Percentiles rank a stretch among this genome's conserved stretches.
These are phyloP conservation scores for Lepidocyrtoides sp. DNA, from an alignment of 2,888 invertebrate genomes.

Conservation along the genomic window DNA sequence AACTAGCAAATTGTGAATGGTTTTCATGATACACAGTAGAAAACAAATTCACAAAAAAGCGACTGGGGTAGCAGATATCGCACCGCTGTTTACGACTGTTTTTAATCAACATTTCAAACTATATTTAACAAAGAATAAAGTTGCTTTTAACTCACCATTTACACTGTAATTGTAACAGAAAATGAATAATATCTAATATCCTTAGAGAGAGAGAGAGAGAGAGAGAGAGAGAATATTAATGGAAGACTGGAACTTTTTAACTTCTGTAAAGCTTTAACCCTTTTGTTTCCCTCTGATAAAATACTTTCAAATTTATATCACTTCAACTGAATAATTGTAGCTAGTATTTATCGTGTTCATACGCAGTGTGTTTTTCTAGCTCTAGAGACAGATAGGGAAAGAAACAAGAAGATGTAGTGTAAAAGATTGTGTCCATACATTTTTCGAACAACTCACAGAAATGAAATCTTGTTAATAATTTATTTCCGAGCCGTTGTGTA, in stretches of 20 bases:
- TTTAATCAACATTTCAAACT: constrained; percentile 2
- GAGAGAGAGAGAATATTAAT: constrained; percentile 2
- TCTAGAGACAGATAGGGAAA: neutral
- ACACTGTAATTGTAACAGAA: neutral
- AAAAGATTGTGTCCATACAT: neutral
- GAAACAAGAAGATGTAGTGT: neutral
- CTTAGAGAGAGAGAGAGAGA: constrained; percentile 12
- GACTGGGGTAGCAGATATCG: constrained; percentile 39
- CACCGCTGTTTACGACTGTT: constrained; percentile 23
- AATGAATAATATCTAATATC: neutral
- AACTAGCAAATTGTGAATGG: no score
- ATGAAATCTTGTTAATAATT: neutral
- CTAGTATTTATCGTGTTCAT: constrained; percentile 2
- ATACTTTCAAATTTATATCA: neutral
- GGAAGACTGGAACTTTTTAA: constrained; percentile 59
- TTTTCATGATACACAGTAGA: no score
- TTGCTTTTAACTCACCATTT: constrained; percentile 11
- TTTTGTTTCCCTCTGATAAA: neutral
- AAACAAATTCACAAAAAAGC: neutral
- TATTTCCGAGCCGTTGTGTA: no score
- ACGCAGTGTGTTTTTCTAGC: neutral
- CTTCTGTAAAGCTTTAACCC: constrained; percentile 19
- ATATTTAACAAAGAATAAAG: no score
- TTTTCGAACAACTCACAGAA: neutral
- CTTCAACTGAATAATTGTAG: neutral